phyloP scores from a whole-genome alignment of 2,797 vertebrate species.

The Lacerta bilineata region DNA sequence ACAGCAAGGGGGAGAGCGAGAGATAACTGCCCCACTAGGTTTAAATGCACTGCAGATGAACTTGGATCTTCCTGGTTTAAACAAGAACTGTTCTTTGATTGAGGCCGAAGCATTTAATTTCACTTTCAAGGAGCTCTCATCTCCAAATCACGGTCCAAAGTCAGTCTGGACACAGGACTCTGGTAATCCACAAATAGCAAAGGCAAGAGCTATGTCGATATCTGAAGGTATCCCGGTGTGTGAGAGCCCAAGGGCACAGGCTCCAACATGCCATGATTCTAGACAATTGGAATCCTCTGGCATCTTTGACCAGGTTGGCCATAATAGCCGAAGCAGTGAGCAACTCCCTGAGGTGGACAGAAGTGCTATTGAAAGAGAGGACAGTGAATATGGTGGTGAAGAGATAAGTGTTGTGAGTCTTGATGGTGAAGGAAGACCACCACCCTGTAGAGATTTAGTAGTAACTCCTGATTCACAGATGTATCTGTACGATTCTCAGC shows the following conservation, averaged over 20 bases:
- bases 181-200: slow-evolving; percentile 13
- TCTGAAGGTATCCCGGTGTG: background rate
- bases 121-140: slow-evolving; percentile 21
- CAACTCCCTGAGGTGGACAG: slow-evolving; percentile 48
- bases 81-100: background rate
- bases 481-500: background rate
- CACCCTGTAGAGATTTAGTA: background rate
- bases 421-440: background rate
- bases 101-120: background rate
- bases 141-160: background rate
- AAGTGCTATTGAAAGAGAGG: slow-evolving; percentile 27
- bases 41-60: slow-evolving; percentile 19
- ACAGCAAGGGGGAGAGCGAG: background rate
- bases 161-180: background rate
- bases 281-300: slow-evolving; percentile 41
- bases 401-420: slow-evolving; percentile 16
- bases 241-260: background rate
- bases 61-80: slow-evolving; percentile 14
- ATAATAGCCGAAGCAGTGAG: slow-evolving; percentile 28
- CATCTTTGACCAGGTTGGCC: slow-evolving; percentile 47
- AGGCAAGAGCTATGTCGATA: slow-evolving; percentile 28
- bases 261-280: background rate
- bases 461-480: background rate
- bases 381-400: background rate
- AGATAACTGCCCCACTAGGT: background rate